Percentiles rank a stretch among this genome's conserved stretches.
Evolutionary conservation across 35 echinoderm and acorn worm genomes (phyloP).

Genomic region (Patiria miniata): DNA sequence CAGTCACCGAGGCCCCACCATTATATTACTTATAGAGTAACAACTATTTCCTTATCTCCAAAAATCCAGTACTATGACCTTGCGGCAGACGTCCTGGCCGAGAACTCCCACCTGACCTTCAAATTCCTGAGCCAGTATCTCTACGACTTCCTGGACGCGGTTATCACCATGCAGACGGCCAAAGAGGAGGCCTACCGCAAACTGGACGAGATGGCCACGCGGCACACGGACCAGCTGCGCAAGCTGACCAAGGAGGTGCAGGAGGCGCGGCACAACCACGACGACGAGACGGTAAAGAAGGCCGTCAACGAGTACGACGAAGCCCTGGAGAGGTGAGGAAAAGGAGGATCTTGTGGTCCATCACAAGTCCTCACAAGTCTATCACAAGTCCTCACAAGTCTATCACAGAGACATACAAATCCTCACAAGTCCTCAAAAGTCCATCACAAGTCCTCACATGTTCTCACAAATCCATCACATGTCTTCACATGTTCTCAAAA

Average conservation of each 20-base stretch:
- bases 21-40: no score
- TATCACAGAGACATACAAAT: no score
- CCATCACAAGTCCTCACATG: no score
- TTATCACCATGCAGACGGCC: constrained; percentile 97
- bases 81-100: constrained; percentile 94
- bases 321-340: constrained; percentile 80
- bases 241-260: constrained; percentile 98
- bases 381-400: no score
- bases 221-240: constrained; percentile 91
- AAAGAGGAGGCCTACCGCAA: constrained; percentile 94
- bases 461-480: no score
- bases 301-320: constrained; percentile 98
- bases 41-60: no score
- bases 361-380: no score
- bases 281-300: constrained; percentile 93
- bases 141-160: constrained; percentile 93
- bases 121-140: constrained; percentile 92
- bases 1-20: no score
- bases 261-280: constrained; percentile 77
- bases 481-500: no score
- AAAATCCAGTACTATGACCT: constrained; percentile 87
- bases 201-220: constrained; percentile 90
- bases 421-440: no score
- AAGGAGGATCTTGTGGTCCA: neutral
- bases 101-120: constrained; percentile 98